Conservation (phyloP, 2,797 vertebrate species). For the Platyrinchus mystaceus region DNA sequence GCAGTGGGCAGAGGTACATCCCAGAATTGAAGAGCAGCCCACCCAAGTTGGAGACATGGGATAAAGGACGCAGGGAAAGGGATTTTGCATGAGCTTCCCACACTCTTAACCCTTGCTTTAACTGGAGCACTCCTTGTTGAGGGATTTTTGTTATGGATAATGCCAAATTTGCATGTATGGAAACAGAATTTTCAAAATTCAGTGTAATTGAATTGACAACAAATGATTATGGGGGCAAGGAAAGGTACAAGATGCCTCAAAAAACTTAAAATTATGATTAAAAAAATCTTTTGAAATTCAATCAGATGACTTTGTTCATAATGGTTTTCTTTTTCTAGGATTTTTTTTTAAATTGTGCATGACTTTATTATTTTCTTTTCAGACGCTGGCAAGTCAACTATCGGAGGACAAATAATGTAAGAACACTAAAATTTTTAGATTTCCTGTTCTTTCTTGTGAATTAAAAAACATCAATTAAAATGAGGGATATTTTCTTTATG, state of each 20-base stretch:
- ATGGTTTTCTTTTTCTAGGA: background rate
- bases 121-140: background rate
- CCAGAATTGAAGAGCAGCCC: background rate
- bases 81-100: background rate
- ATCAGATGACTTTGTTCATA: background rate
- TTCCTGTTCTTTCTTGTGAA: background rate
- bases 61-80: background rate
- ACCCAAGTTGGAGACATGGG: background rate
- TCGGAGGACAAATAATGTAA: conserved; percentile 99
- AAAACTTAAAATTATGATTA: background rate
- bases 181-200: background rate
- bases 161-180: background rate
- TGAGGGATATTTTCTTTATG: background rate
- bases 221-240: background rate
- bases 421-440: conserved; percentile 42
- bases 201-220: background rate
- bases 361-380: background rate
- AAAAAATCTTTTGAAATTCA: background rate
- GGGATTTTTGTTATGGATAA: background rate
- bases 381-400: conserved; percentile 98
- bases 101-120: background rate
- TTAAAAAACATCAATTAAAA: background rate
- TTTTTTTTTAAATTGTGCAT: background rate
- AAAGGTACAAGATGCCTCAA: background rate
- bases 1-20: background rate